Evolutionary conservation across 2,888 invertebrate species (phyloP), one percentile per base, ranked within the genome.

Genomic region (Apodemia arnacis): DNA sequence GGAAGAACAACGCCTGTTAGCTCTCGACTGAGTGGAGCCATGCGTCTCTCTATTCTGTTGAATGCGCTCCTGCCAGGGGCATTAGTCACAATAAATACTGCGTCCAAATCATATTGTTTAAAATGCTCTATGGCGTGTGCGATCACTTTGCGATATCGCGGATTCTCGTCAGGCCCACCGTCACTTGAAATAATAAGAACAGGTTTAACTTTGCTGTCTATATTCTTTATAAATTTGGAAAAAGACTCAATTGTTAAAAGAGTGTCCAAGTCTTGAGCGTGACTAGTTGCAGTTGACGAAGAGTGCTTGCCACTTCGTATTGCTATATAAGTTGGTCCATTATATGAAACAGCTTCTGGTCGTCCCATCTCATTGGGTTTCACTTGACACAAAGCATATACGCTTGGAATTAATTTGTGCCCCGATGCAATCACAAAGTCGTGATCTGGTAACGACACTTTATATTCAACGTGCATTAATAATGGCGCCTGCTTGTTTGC

Each of bases 111-210:
- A 41, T 41, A 41, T 44, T 72, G 41, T 70, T 91, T 88, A 91
- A 93, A 93, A 69, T 93, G 91, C 88, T 91, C 85, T 87, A 93
- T 91, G 82, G 91, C 91, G 85, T 77, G 84, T 54, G 44, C 78
- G 85, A 90, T 93, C 72, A 93, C 93, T 85, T 89, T 88, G 80
- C 82, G 34, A 87, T 93, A 92, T 72, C 92, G 88, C 78, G 93
- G 92, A 89, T 92, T 93, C 92, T 94, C 93, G 80, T 94, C 93
- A 69, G 92, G 93, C 75, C 93, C 93, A 84, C 93, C 93, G 91
- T 94, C 93, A 83, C 85, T 85, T 69, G 89, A 84, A 66, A 94
- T 87, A 63, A 92, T 92, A 74, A 94, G 72, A 74, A 94, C 92
- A 85, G 93, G 93, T 87, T 94, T 95, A 88, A 93, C 89, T 59